These are phyloP conservation scores for Sphaerophoria taeniata DNA, from an alignment of 2,888 invertebrate genomes.

Conservation along the genomic window DNA sequence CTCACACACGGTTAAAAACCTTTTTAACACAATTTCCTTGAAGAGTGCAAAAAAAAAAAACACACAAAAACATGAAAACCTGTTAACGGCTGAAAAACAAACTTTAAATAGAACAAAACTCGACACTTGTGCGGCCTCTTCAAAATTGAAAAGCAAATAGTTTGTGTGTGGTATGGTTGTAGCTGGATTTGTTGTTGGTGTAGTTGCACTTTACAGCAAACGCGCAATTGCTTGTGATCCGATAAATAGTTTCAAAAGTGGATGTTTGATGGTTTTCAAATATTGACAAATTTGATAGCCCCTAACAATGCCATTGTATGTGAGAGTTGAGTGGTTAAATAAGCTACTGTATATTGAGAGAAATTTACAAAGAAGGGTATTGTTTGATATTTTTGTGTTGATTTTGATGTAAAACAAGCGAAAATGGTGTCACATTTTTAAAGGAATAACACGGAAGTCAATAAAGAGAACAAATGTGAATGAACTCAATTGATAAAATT, in stretches of 20 bases:
- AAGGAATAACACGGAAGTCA: too few relatives aligned
- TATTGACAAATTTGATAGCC: constrained; percentile 46
- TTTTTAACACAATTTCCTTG: constrained; percentile 32
- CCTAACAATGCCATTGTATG: constrained; percentile 23
- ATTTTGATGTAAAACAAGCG: too few relatives aligned
- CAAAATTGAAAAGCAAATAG: constrained; percentile 12
- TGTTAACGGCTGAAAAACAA: background rate
- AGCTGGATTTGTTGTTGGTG: background rate
- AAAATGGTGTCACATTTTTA: too few relatives aligned
- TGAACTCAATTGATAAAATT: too few relatives aligned
- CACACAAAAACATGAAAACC: background rate
- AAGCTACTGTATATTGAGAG: background rate
- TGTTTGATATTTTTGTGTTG: too few relatives aligned
- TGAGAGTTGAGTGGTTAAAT: background rate
- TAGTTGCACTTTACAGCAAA: constrained; percentile 24
- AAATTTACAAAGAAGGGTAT: background rate
- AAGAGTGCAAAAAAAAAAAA: background rate
- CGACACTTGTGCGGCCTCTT: constrained; percentile 31
- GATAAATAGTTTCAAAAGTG: constrained; percentile 23
- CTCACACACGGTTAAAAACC: background rate
- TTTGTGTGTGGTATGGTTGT: too few relatives aligned
- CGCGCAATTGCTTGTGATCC: constrained; percentile 18
- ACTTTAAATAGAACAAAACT: background rate
- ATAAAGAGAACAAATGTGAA: too few relatives aligned
- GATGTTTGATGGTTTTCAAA: constrained; percentile 1